Evolutionary conservation across 2,113 vertebrate species (phyloP), one percentile per base, ranked within the genome.

Genomic region (Ahaetulla prasina): DNA sequence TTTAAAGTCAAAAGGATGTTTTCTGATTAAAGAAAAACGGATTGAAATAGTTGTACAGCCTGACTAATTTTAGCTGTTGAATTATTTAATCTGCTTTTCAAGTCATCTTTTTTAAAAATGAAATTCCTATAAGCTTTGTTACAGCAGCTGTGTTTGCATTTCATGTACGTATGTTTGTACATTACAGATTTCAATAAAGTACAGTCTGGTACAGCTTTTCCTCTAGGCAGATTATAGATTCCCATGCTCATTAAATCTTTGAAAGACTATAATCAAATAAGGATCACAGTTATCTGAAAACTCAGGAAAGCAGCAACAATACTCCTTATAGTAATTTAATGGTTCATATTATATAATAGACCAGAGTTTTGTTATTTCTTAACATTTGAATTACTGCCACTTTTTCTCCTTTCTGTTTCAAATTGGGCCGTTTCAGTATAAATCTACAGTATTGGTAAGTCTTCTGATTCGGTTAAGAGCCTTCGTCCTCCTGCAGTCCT

Each of bases 201-300:
- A 10, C 84, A 96, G 49, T 88, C 60, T 94, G 89, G 85, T 90
- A 94, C 80, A 80, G 91, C 54, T 87, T 94, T 95, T 91, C 35
- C 92, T 95, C 52, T 92, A 93, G 95, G 93, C 90, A 94, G 89
- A 95, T 96, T 96, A 90, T 93, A 92, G 93, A 96, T 96, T 95
- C 84, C 22, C 85, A 52, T 96, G 85, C 92, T 96, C 93, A 95
- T 95, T 96, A 96, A 96, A 94, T 96, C 94, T 95, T 86, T 95
- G 87, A 96, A 95, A 45, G 45, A 0, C 88, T 96, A 63, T 92
- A 96, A 92, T 94, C 93, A 95, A 96, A 95, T 95, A 90, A 68
- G 89, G 87, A 93, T 53, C 95, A 93, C 91, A 94, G 88, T 93
- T 35, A 92, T 95, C 93, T 68, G 86, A 95, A 90, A 95, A 89